Base-by-base conservation (phyloP, 1,140 invertebrate species). In the Drosophila arawakana region DNA sequence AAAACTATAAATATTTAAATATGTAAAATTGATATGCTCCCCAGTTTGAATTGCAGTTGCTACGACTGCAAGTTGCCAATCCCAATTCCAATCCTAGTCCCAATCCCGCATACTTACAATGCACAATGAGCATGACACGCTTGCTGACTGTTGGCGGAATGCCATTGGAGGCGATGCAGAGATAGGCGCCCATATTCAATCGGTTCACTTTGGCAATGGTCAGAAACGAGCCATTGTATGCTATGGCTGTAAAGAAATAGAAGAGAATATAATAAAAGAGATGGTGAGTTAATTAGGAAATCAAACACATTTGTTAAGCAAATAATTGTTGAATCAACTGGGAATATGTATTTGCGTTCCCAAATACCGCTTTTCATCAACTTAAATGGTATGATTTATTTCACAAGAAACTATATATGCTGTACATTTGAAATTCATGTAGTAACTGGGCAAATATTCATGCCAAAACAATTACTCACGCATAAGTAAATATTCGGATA, bases 111-210 rank as follows among this genome's bases (percentile, higher is more conserved):
- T 90, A 91, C 96, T 96, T 93, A 97, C 97, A 98, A 89, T 98
- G 97, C 49, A 98, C 96, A 78, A 96, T 95, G 70, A 98, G 94
- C 93, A 95, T 96, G 78, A 98, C 96, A 83, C 97, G 94, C 93
- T 98, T 97, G 93, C 96, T 97, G 80, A 98, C 96, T 5, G 96
- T 95, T 13, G 97, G 97, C 37, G 97, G 97, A 2, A 98, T 95
- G 11, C 96, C 96, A 86, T 97, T 97, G 34, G 94, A 95, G 39
- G 97, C 97, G 73, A 98, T 97, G 93, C 97, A 98, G 18, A 98
- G 93, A 92, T 97, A 98, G 15, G 96, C 95, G 44, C 97, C 97
- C 97, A 98, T 98, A 88, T 98, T 96, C 25, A 97, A 93, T 47
- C 97, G 94, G 81, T 96, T 97, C 43, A 98, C 96, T 93, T 96